These are phyloP conservation scores for Vanessa atalanta DNA, from an alignment of 1,140 invertebrate genomes.

Conservation along the genomic window DNA sequence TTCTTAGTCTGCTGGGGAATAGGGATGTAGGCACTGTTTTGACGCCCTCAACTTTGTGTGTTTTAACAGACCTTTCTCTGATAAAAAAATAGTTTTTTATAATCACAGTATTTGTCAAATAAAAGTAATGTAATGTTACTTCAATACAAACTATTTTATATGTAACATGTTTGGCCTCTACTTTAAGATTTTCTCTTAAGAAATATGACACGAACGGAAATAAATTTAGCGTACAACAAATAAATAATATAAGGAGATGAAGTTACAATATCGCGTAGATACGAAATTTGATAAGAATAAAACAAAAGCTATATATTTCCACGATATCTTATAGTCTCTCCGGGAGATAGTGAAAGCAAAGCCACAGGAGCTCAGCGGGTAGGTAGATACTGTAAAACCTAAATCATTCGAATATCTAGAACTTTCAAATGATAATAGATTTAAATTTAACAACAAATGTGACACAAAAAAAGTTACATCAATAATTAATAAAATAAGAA, in stretches of 20 bases:
- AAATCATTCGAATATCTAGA: slow-evolving; percentile 36
- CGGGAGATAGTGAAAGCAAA: slow-evolving; percentile 42
- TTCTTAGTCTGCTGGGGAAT: slow-evolving; percentile 38
- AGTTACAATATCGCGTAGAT: slow-evolving; percentile 28
- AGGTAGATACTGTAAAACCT: neutral
- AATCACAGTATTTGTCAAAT: neutral
- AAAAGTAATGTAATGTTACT: neutral
- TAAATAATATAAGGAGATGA: slow-evolving; percentile 22
- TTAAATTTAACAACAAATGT: neutral
- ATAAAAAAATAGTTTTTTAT: too few relatives aligned
- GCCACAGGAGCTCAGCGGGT: slow-evolving; percentile 34
- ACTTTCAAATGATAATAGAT: slow-evolving; percentile 1
- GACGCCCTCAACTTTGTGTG: slow-evolving; percentile 25
- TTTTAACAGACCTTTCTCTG: neutral
- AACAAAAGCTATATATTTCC: slow-evolving; percentile 45
- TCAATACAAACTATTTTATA: neutral
- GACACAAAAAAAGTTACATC: too few relatives aligned
- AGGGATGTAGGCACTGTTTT: slow-evolving; percentile 37
- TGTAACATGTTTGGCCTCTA: neutral
- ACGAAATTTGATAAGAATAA: slow-evolving; percentile 41
- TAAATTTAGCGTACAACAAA: slow-evolving; percentile 7
- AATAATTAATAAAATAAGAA: too few relatives aligned
- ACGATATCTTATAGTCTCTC: slow-evolving; percentile 42
- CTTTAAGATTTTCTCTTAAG: neutral
- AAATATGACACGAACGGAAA: neutral